Evolutionary conservation across 2,888 invertebrate genomes (phyloP).

Genomic region (Dendrolimus pini): DNA sequence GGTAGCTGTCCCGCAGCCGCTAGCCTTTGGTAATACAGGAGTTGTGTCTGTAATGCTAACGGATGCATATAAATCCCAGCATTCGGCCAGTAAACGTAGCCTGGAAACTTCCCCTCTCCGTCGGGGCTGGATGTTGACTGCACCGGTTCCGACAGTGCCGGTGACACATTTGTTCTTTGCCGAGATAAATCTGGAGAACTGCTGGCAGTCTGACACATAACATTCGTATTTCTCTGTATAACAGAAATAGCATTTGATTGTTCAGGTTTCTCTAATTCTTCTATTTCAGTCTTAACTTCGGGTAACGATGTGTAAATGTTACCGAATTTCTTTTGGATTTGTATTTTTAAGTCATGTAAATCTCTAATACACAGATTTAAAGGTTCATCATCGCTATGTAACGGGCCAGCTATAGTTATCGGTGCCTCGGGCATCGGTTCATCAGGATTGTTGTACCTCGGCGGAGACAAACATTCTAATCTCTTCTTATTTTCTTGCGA

Average conservation of each 20-base stretch:
- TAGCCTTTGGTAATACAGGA: slow-evolving; percentile 85
- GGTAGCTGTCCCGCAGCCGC: slow-evolving; percentile 74
- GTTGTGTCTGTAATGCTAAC: slow-evolving; percentile 82
- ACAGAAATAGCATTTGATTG: slow-evolving; percentile 66
- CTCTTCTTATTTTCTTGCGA: slow-evolving; percentile 79
- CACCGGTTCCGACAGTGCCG: slow-evolving; percentile 57
- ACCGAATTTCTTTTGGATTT: slow-evolving; percentile 78
- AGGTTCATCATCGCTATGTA: slow-evolving; percentile 80
- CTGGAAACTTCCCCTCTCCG: slow-evolving; percentile 53
- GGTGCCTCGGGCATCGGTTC: slow-evolving; percentile 56
- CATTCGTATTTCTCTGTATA: slow-evolving; percentile 61
- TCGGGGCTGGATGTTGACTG: slow-evolving; percentile 49
- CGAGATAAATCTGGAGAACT: slow-evolving; percentile 62
- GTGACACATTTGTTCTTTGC: slow-evolving; percentile 40
- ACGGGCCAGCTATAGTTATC: slow-evolving; percentile 39
- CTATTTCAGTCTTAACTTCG: slow-evolving; percentile 78
- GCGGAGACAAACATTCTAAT: slow-evolving; percentile 46
- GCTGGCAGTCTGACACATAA: slow-evolving; percentile 50
- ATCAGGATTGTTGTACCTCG: slow-evolving; percentile 48
- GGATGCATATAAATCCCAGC: slow-evolving; percentile 85
- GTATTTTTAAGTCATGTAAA: slow-evolving; percentile 80
- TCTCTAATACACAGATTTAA: slow-evolving; percentile 90
- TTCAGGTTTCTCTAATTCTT: slow-evolving; percentile 58
- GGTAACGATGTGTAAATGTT: slow-evolving; percentile 76
- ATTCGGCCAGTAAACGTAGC: slow-evolving; percentile 83